phyloP scores from a whole-genome alignment of 2,797 vertebrate species.

The Peromyscus eremicus region DNA sequence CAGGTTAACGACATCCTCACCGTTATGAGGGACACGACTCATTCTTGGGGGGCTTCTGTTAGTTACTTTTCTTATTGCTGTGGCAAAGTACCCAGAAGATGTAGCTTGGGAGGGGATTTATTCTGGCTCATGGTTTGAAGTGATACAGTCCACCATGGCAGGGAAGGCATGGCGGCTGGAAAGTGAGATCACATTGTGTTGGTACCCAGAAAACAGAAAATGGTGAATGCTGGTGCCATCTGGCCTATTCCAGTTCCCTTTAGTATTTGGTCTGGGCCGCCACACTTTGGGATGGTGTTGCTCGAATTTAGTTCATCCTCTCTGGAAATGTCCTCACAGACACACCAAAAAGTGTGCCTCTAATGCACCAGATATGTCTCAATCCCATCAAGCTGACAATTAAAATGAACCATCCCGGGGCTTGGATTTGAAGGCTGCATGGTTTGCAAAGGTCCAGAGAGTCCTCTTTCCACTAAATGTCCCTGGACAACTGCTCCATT shows the following conservation, averaged over 20 bases:
- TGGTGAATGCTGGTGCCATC: not conserved
- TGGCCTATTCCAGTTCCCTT: not conserved
- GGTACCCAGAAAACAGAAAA: not conserved
- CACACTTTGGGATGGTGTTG: not conserved
- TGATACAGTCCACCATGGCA: not conserved
- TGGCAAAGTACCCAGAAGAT: not conserved
- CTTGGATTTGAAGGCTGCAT: not conserved
- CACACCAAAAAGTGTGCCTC: not conserved
- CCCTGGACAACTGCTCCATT: not conserved
- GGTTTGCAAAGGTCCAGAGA: not conserved
- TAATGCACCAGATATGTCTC: not conserved
- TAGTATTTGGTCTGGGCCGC: not conserved
- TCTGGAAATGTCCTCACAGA: not conserved
- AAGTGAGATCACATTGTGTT: not conserved
- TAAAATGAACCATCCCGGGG: not conserved
- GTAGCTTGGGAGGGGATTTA: not conserved
- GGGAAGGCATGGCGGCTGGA: not conserved
- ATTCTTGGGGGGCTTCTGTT: not conserved
- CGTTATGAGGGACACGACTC: not conserved
- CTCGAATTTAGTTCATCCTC: not conserved
- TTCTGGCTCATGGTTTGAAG: not conserved
- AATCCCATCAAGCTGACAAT: not conserved
- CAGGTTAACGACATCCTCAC: not conserved
- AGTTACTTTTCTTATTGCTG: not conserved
- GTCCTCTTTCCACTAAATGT: not conserved